phyloP scores from a whole-genome alignment of 2,888 invertebrate species.

The Drosophila hamatofila region DNA sequence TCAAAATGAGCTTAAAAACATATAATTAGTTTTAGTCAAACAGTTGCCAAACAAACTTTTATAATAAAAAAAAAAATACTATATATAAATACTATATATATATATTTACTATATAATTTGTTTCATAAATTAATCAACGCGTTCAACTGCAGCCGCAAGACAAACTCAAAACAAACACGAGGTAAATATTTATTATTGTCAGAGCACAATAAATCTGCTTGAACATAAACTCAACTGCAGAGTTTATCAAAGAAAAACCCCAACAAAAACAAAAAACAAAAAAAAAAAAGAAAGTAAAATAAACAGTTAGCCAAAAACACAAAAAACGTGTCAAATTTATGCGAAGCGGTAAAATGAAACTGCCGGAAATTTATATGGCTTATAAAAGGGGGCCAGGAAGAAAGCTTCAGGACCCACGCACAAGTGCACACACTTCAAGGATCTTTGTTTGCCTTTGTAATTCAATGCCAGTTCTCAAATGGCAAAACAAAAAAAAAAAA shows the following conservation, averaged over 20 bases:
- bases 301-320: slow-evolving; percentile 27
- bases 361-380: slow-evolving; percentile 76
- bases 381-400: slow-evolving; percentile 35
- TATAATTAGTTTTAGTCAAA: slow-evolving; percentile 1
- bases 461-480: slow-evolving; percentile 38
- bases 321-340: slow-evolving; percentile 57
- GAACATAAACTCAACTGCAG: slow-evolving; percentile 50
- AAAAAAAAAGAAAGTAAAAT: not conserved
- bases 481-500: slow-evolving; percentile 2
- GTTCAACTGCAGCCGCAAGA: slow-evolving; percentile 4
- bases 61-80: not conserved
- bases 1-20: slow-evolving; percentile 13
- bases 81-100: not conserved
- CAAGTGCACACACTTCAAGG: slow-evolving; percentile 48
- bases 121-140: not conserved
- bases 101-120: not conserved
- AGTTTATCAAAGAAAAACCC: slow-evolving; percentile 22
- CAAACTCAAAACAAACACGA: slow-evolving; percentile 10
- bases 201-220: slow-evolving; percentile 59
- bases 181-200: slow-evolving; percentile 69
- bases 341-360: slow-evolving; percentile 70
- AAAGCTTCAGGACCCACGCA: slow-evolving; percentile 35
- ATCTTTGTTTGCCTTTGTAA: slow-evolving; percentile 60
- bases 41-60: not conserved
- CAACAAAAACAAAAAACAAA: slow-evolving; percentile 4